Percentiles rank a stretch among this genome's conserved stretches.
phyloP scores from a whole-genome alignment of 2,113 vertebrate species.

The Cygnus atratus region DNA sequence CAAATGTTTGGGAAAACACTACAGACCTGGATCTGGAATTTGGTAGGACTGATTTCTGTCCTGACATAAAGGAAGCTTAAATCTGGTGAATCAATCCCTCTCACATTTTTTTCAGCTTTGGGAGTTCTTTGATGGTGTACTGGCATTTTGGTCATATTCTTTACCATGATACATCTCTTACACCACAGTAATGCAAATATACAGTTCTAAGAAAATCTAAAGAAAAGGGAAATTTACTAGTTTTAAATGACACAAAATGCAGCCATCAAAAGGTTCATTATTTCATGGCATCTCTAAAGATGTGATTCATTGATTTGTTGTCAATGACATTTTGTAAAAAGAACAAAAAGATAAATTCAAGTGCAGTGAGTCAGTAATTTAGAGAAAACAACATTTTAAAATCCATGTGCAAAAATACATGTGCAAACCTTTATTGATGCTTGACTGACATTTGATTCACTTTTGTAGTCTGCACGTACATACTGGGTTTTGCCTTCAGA shows the following conservation, averaged over 20 bases:
- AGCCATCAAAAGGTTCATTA: neutral
- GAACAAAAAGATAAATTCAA: neutral
- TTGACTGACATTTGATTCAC: neutral
- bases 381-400: neutral
- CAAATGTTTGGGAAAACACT: slow-evolving; percentile 18
- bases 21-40: slow-evolving; percentile 13
- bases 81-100: slow-evolving; percentile 31
- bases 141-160: neutral
- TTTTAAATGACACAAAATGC: neutral
- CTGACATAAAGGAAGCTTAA: neutral
- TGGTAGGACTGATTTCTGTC: slow-evolving; percentile 7
- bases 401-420: neutral
- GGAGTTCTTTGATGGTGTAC: slow-evolving; percentile 1
- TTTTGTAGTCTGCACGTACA: neutral
- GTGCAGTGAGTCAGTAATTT: neutral
- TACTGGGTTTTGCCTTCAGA: neutral
- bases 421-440: neutral
- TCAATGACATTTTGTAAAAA: neutral
- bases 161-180: neutral
- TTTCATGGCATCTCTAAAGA: neutral
- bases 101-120: neutral
- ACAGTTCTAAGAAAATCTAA: slow-evolving; percentile 27
- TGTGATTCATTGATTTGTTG: neutral
- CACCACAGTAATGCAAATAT: slow-evolving; percentile 25
- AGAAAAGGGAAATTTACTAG: neutral